Evolutionary conservation across 2,888 invertebrate species (phyloP), one percentile per base, ranked within the genome.

Genomic region (Campoplex capitator): DNA sequence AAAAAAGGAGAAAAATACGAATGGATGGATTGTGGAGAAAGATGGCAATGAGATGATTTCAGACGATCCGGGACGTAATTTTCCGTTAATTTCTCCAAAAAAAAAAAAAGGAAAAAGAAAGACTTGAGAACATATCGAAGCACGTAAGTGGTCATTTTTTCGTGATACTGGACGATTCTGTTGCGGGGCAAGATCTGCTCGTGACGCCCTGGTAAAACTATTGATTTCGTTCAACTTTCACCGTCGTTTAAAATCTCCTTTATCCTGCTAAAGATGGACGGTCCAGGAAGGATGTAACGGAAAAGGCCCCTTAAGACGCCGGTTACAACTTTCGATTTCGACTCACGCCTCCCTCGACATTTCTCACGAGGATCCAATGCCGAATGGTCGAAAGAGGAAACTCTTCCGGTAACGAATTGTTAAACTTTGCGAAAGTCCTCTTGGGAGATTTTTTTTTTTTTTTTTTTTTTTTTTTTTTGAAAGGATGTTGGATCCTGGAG

Each of bases 201-300:
- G 45, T 75, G 83, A 68, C 68, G 70, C 62, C 51, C 62, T 58
- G 68, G 70, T 56, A 54, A 74, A 81, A 74, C 80, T 81, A 81
- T 86, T 81, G 80, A 84, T 86, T 86, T 86, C 83, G 77, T 84
- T 81, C 77, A 54, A 86, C 86, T 86, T 86, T 86, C 86, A 84
- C 86, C 86, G 84, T 77, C 62, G 65, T 38, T 68, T 45, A 48
- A 73, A 67, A 75, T 76, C 76, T 38, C 75, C 54, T 28, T 73
- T 51, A 54, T 77, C 76, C 77, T 32, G 70, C 51, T 51, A 35
- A 23, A 38, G 23, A 35, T 35, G 74, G n/a, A 74, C 48, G 32
- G 45, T 45, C 48, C 51, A 56, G 74, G 74, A 74, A 74, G 56
- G 74, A 35, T 38, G 74, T 56, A 32, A 51, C 71, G 54, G 74